Base-by-base conservation (phyloP, 2,888 invertebrate genomes). In the Hoplodrina blanda region DNA sequence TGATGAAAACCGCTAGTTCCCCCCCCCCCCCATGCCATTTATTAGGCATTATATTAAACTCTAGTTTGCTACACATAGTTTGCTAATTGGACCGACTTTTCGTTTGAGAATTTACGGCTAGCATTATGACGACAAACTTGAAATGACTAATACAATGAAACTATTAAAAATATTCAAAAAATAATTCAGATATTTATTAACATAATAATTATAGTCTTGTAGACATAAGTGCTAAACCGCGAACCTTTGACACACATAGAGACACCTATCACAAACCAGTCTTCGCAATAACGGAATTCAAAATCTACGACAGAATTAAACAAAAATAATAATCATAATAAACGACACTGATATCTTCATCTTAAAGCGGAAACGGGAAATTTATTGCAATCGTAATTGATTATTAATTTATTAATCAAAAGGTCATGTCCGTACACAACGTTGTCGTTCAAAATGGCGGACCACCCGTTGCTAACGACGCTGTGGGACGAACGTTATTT, bases 311-410 rank as follows among this genome's bases (percentile, higher is more conserved):
- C 19, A 53, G 69, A 69, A 20, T 61, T 33, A 64, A 62, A 44
- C 55, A 56, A 53, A 60, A 78, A 41, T 52, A 59, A 68, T 50
- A 19, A 60, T 65, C 59, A 25, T 74, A n/a, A n/a, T 57, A 30
- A 55, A 20, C 37, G 44, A 56, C 61, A 62, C 62, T 69, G 62
- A 84, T 67, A 59, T 33, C 81, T 85, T 78, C 67, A 83, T 81
- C 57, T 46, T 30, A 53, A 62, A 73, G 57, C 56, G 69, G 84
- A 72, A 73, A 69, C 54, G 50, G 50, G 25, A 30, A 69, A 83
- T 85, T 83, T 74, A 83, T 84, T 44, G 55, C 60, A 76, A 69
- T 25, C 17, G 49, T 84, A 79, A 84, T 84, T 85, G 73, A 83
- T 85, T 85, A 67, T 64, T 67, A 85, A 79, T 78, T 54, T 69